Base-by-base conservation (phyloP, 2,113 vertebrate genomes). In the Pseudolaguvia tuberculata region DNA sequence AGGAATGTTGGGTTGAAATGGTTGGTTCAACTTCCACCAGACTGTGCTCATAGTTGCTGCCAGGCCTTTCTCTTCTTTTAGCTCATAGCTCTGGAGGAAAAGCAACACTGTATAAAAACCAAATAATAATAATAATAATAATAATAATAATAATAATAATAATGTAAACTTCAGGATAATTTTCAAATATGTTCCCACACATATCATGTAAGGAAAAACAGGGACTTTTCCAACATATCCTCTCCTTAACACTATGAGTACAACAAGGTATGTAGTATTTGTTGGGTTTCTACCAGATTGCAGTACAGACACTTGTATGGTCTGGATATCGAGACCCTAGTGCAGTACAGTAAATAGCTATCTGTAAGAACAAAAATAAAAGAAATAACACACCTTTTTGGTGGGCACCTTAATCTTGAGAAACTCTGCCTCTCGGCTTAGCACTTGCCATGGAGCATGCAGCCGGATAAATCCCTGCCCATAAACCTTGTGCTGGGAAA, bases 361-460 rank as follows among this genome's bases (percentile, higher is more conserved):
- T 45, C 25, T 31, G 25, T 15, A 6, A 65, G 6, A 45, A 45
- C 9, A 45, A 51, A 42, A 74, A 47, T 75, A 25, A 70, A 61
- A 61, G 25, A 61, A 70, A 50, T 20, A 15, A 83, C 77, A 80
- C 77, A 98, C 97, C 90, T 93, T 96, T 88, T 96, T 99, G 47
- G 96, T 99, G 77, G 95, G 96, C 82, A 99, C 93, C 91, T 97
- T 99, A 81, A 99, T 95, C 89, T 97, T 99, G 77, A 98, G 93
- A 76, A 99, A 91, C 87, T 99, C 97, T 0, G 96, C 97, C 88
- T 99, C 97, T 84, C 97, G 89, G 86, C 94, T 94, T 78, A 99
- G 90, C 11, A 97, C 95, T 15, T 92, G 92, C 97, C 97, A 99
- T 0, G 96, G 95, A 0, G 95, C 97, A 0, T 99, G 97, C 61